A percentile compares a stretch with the other conserved stretches of the same genome.
These are phyloP conservation scores for Pionites leucogaster DNA, from an alignment of 2,113 vertebrate genomes.

Conservation along the genomic window DNA sequence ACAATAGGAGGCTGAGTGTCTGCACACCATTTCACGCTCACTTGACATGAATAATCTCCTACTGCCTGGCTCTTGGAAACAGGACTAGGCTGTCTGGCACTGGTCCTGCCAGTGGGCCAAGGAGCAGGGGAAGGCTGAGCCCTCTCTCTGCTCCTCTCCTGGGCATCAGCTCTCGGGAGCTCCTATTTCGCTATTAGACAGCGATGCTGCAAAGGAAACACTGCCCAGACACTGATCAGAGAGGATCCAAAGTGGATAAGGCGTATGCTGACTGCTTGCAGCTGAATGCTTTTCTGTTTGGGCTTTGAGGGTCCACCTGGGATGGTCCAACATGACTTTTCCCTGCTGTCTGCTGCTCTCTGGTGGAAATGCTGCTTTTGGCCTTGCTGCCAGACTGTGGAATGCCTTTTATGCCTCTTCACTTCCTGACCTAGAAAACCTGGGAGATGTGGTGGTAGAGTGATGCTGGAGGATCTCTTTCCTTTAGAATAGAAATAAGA, in stretches of 20 bases:
- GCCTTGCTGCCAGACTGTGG: neutral
- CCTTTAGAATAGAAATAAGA: neutral
- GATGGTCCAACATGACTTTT: neutral
- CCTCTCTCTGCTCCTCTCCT: neutral
- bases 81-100: neutral
- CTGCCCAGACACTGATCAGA: neutral
- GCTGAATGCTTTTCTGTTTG: neutral
- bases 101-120: neutral
- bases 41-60: neutral
- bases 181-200: neutral
- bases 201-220: neutral
- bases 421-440: neutral
- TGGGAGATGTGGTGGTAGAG: neutral
- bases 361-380: neutral
- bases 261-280: neutral
- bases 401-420: neutral
- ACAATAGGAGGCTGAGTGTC: slow-evolving; percentile 55
- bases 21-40: neutral
- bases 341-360: neutral
- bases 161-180: neutral
- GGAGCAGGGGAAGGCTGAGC: neutral
- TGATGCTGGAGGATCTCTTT: neutral
- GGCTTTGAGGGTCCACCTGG: neutral
- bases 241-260: neutral
- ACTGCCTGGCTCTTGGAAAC: neutral